Percentiles rank a stretch among this genome's conserved stretches.
phyloP scores from a whole-genome alignment of 2,888 invertebrate genomes.

The Trissoscelio sp. region DNA sequence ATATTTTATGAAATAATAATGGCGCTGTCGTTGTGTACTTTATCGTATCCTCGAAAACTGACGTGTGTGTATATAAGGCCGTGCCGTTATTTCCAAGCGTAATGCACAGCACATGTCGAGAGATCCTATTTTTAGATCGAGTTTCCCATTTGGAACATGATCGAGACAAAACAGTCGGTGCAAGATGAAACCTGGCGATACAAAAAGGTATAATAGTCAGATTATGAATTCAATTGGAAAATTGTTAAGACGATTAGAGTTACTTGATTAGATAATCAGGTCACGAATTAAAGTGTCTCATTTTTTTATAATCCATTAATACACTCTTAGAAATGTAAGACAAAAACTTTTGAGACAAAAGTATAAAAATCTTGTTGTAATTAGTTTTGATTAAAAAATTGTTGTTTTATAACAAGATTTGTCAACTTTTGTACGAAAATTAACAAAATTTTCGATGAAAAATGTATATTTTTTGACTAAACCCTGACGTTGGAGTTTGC shows the following conservation, averaged over 20 bases:
- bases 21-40: conserved; percentile 59
- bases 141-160: conserved; percentile 74
- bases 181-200: conserved; percentile 38
- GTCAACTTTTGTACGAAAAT: too few species aligned
- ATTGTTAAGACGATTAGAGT: conserved; percentile 1
- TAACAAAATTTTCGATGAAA: too few species aligned
- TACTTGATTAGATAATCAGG: not conserved
- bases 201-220: not conserved
- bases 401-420: too few species aligned
- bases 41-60: conserved; percentile 61
- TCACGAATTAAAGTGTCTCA: too few species aligned
- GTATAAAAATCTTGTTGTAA: too few species aligned
- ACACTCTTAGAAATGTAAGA: too few species aligned
- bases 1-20: conserved; percentile 65
- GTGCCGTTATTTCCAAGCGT: conserved; percentile 65
- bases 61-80: conserved; percentile 64
- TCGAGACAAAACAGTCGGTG: conserved; percentile 65
- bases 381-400: too few species aligned
- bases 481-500: too few species aligned
- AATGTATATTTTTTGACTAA: too few species aligned
- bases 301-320: too few species aligned
- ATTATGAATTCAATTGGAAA: conserved; percentile 31
- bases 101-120: conserved; percentile 74
- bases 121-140: conserved; percentile 76
- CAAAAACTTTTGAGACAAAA: too few species aligned